Evolutionary conservation across 1,140 invertebrate genomes (phyloP).

Genomic region (Laupala kohalensis): DNA sequence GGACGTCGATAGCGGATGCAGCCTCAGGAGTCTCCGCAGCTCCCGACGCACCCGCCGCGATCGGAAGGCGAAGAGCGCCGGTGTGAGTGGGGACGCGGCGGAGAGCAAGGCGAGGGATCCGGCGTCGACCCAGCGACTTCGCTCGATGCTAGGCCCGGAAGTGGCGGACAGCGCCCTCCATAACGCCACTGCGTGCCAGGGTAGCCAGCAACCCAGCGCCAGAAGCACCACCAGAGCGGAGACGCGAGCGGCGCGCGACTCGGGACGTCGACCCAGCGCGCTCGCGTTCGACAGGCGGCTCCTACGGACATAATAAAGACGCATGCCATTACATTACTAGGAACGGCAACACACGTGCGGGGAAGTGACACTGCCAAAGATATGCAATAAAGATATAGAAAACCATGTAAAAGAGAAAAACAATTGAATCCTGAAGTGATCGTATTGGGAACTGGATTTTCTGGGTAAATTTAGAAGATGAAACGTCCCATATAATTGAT

Average conservation of each 20-base stretch:
- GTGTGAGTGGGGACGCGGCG: conserved; percentile 53
- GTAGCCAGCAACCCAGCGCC: conserved; percentile 54
- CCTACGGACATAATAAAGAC: conserved; percentile 40
- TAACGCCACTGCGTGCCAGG: conserved; percentile 42
- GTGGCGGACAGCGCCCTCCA: conserved; percentile 29
- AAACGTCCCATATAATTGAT: no score
- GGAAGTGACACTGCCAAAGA: no score
- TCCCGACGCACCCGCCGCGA: conserved; percentile 26
- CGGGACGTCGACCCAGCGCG: conserved; percentile 67
- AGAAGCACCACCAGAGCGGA: conserved; percentile 59
- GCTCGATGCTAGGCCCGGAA: conserved; percentile 22
- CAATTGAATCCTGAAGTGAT: no score
- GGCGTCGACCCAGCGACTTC: conserved; percentile 29
- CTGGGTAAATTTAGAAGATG: no score
- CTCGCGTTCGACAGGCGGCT: conserved; percentile 68
- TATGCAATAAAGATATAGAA: no score
- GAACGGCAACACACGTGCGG: no score
- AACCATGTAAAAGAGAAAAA: no score
- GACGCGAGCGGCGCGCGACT: conserved; percentile 64
- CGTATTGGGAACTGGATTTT: no score
- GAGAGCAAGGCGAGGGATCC: conserved; percentile 49
- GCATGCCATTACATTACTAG: no score
- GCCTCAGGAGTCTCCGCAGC: background rate
- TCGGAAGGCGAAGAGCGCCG: conserved; percentile 64
- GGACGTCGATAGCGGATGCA: background rate